A percentile compares a stretch with the other conserved stretches of the same genome.
phyloP scores from a whole-genome alignment of 2,113 vertebrate species.

The Charina bottae region DNA sequence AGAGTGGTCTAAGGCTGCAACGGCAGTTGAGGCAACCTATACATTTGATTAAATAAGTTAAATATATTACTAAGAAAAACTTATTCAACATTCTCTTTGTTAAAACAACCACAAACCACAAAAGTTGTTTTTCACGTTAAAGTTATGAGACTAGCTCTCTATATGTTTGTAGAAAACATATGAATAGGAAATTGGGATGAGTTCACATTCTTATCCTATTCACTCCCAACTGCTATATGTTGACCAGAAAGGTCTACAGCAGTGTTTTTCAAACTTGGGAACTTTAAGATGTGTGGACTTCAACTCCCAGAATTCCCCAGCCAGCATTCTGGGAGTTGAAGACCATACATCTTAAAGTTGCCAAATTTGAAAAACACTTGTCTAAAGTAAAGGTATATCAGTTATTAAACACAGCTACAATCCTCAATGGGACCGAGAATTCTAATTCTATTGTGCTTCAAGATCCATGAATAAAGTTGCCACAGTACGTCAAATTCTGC shows the following conservation, averaged over 20 bases:
- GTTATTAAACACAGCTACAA: neutral
- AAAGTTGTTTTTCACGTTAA: neutral
- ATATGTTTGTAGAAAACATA: neutral
- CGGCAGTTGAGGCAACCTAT: neutral
- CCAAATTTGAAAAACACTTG: neutral
- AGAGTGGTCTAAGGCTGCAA: neutral
- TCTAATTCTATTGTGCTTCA: neutral
- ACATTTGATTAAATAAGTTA: neutral
- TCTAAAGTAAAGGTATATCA: neutral
- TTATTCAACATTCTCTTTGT: neutral
- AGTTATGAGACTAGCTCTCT: neutral
- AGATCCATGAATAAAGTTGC: no score
- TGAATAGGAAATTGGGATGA: neutral
- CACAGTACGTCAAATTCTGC: neutral
- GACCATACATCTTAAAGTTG: neutral
- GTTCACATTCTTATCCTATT: neutral
- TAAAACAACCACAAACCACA: neutral
- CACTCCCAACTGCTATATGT: neutral
- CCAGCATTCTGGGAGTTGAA: neutral
- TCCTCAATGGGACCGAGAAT: neutral
- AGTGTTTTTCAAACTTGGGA: neutral
- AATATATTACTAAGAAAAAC: neutral
- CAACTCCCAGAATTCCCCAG: neutral
- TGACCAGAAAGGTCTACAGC: neutral
- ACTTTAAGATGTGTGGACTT: neutral